Conservation (phyloP, 2,797 vertebrate species). For the Rallus crepitans region DNA sequence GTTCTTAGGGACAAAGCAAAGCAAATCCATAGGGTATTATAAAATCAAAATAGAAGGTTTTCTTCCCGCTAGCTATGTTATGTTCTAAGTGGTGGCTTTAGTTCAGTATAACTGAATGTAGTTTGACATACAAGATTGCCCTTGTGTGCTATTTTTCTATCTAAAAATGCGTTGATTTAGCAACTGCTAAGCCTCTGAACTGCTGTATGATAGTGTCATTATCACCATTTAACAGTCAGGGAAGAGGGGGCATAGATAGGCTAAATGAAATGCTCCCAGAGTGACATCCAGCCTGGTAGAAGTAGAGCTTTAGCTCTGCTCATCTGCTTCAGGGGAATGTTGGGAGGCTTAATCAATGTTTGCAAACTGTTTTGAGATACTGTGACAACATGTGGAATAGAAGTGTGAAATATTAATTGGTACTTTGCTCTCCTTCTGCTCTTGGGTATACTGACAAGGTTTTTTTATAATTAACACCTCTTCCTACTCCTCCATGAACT, state of each 20-base stretch:
- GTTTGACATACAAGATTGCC: background rate
- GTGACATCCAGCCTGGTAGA: background rate
- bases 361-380: constrained; percentile 48
- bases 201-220: background rate
- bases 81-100: background rate
- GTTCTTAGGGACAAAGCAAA: background rate
- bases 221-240: background rate
- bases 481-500: constrained; percentile 28
- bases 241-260: background rate
- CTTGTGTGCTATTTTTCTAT: background rate
- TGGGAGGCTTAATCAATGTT: constrained; percentile 9
- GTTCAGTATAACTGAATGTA: background rate
- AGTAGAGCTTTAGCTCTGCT: background rate
- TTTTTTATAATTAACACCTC: constrained; percentile 41
- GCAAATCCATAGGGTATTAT: background rate
- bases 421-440: constrained; percentile 30
- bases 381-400: background rate
- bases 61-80: background rate
- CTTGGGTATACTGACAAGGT: constrained; percentile 27
- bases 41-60: background rate
- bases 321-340: background rate
- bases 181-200: background rate
- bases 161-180: constrained; percentile 6
- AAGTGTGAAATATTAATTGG: constrained; percentile 58
- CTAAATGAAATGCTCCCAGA: background rate